phyloP scores from a whole-genome alignment of 2,888 invertebrate species.

The Dysmachus trigonus region DNA sequence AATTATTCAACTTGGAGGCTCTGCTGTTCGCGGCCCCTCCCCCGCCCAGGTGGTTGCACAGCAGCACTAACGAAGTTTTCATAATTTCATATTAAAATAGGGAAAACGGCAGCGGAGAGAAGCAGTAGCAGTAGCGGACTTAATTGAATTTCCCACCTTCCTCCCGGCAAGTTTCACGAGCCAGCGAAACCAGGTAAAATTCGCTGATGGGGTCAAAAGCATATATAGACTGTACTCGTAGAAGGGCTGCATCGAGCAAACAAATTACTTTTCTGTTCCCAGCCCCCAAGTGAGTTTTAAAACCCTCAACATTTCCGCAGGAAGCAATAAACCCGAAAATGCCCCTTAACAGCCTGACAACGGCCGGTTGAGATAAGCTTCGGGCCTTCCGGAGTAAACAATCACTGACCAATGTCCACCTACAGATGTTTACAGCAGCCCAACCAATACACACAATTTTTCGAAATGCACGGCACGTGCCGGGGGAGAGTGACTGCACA shows the following conservation, averaged over 20 bases:
- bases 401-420: constrained; percentile 10
- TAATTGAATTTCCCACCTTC: constrained; percentile 29
- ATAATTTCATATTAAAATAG: constrained; percentile 40
- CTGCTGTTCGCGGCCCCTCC: background rate
- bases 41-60: constrained; percentile 30
- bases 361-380: constrained; percentile 2
- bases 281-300: background rate
- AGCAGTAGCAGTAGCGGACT: constrained; percentile 3
- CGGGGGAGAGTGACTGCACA: constrained; percentile 45
- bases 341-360: background rate
- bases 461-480: constrained; percentile 46
- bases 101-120: background rate
- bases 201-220: background rate
- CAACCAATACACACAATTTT: constrained; percentile 42
- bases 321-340: constrained; percentile 24
- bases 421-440: constrained; percentile 16
- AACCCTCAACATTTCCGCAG: constrained; percentile 10
- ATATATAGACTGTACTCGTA: background rate
- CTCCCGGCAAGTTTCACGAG: background rate
- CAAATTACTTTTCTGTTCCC: background rate
- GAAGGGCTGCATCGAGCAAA: background rate
- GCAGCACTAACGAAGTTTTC: constrained; percentile 17
- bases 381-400: background rate
- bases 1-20: constrained; percentile 28
- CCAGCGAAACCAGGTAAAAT: background rate